Base-by-base conservation (phyloP, 2,888 invertebrate species). In the Lypha dubia region DNA sequence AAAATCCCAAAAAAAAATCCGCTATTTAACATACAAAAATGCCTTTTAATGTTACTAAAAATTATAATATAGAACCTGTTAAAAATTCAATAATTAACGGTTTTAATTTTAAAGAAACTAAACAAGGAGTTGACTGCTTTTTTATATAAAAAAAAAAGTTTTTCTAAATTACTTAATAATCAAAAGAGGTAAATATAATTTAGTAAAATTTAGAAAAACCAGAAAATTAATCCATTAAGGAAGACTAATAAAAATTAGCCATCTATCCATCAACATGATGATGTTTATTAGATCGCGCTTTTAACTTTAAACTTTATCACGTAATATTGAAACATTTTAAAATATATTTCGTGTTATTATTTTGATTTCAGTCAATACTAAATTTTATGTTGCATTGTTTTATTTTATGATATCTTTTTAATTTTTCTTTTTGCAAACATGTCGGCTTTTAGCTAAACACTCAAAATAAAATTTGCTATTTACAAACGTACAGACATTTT, bases 301-400 rank as follows among this genome's bases (percentile, higher is more conserved):
- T 68, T 60, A 7, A 9, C 1, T 62, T 53, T n/a, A 41, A 65
- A 49, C 35, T 15, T 60, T 28, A 79, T 49, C 65, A 82, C 62
- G 76, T 82, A 76, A 65, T 67, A 73, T 49, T 22, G n/a, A 60
- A 71, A 65, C 8, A 20, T 63, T 58, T 58, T 46, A 6, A 46
- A 44, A 11, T 20, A 17, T 65, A 1, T 51, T 80, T 58, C 22
- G 46, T 49, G 56, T 32, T 71, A 17, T 22, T 35, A 41, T 65
- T 60, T 60, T 53, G 65, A 51, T 41, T 56, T 67, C 56, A 22
- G 22, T 38, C 32, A 49, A 32, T 53, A 75, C 68, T 70, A 75
- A n/a, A 81, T 81, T 75, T 70, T 62, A 71, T 79, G 73, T 68
- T 77, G 65, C 58, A 60, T 65, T 60, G 60, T 77, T 67, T 70